Evolutionary conservation across 1,140 invertebrate species (phyloP), one percentile per base, ranked within the genome.

Genomic region (Dinoponera quadriceps): DNA sequence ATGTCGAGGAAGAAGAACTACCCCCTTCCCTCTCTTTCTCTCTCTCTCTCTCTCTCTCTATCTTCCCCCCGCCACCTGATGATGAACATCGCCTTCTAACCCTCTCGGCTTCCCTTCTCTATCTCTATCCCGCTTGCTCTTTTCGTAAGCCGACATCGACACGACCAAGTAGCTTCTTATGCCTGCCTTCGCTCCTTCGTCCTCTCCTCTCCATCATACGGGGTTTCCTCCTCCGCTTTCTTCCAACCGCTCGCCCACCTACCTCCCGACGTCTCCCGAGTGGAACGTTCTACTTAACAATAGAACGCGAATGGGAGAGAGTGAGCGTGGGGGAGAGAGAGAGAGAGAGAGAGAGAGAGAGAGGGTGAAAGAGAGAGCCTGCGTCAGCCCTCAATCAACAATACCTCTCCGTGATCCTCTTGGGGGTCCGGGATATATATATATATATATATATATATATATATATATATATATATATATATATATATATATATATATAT

Each of bases 341-440:
- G 38, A 44, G 38, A 44, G 38, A 44, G 38, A 44, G 38, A 44
- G 38, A 9, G 38, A 9, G 7, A 9, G 7, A 9, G 7, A 44
- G 38, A 44, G 38, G 9, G 7, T 7, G 38, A 44, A 11, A 44
- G 86, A 88, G 75, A 80, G 89, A 80, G 74, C 83, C 77, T 81
- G 83, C 85, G 84, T 87, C 80, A 84, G 82, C 66, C 77, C 88
- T 85, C 88, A 80, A 90, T 90, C 88, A 90, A 90, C 87, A 87
- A 90, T 89, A 80, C 85, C 73, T 84, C 73, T 78, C 65, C 59
- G 66, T 63, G 66, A 80, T 55, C 25, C 82, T 63, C 22, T 55
- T 18, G 54, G 54, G 33, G 14, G n/a, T 49, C 55, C 51, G 33
- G 63, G 29, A 80, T 86, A 73, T 81, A 87, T 85, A 87, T 59